A percentile compares a stretch with the other conserved stretches of the same genome.
Evolutionary conservation across 1,140 invertebrate species (phyloP).

Genomic region (Hylyphantes graminicola): DNA sequence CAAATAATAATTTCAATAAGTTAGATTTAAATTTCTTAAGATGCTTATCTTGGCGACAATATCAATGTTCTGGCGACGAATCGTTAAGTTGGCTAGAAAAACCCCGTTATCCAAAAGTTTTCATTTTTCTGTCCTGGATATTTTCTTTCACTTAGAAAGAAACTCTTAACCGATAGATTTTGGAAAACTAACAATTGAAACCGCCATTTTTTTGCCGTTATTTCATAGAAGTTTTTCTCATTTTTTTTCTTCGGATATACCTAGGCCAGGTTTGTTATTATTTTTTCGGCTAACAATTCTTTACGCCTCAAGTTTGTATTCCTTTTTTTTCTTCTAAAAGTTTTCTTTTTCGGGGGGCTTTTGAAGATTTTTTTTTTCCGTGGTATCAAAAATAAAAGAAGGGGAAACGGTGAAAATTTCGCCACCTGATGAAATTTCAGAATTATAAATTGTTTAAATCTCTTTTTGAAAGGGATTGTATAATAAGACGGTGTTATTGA

Average conservation of each 20-base stretch:
- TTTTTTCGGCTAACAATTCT: background rate
- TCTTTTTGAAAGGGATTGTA: no score
- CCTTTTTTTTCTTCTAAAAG: background rate
- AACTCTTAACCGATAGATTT: conserved; percentile 48
- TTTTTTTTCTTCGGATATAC: conserved; percentile 8
- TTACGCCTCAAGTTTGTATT: conserved; percentile 39
- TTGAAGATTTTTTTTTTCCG: conserved; percentile 16
- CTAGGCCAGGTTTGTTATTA: background rate
- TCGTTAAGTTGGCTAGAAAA: no score
- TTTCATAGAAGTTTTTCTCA: conserved; percentile 5
- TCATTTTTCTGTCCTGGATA: conserved; percentile 19
- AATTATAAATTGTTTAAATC: background rate
- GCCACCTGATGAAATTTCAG: conserved; percentile 14
- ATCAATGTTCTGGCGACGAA: no score
- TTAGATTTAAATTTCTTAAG: no score
- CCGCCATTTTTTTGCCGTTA: conserved; percentile 7
- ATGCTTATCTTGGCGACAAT: no score
- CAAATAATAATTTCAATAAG: no score
- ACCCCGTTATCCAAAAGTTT: no score
- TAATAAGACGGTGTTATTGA: no score
- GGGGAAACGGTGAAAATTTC: background rate
- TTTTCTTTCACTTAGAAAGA: conserved; percentile 40
- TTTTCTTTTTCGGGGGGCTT: background rate
- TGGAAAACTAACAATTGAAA: conserved; percentile 52
- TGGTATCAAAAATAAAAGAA: background rate